A percentile compares a stretch with the other conserved stretches of the same genome.
Evolutionary conservation across 2,113 vertebrate species (phyloP).

Genomic region (Ptyas mucosa): DNA sequence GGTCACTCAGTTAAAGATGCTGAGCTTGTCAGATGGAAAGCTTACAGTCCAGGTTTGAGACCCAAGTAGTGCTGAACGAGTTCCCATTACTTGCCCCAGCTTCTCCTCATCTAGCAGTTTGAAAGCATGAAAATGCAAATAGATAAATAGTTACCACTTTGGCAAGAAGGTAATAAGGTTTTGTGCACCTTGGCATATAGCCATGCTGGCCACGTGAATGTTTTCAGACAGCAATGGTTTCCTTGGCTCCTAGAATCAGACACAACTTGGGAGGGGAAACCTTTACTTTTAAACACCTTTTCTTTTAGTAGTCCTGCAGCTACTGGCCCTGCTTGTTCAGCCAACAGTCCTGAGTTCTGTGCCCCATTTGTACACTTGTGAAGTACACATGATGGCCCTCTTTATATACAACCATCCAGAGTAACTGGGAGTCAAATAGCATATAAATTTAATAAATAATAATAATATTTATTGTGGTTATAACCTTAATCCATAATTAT

Average conservation of each 20-base stretch:
- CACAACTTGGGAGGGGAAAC: no score
- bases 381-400: not conserved
- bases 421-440: not conserved
- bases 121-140: no score
- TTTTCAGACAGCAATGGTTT: not conserved
- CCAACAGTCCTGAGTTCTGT: not conserved
- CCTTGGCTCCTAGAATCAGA: not conserved
- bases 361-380: not conserved
- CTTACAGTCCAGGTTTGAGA: no score
- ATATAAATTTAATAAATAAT: not conserved
- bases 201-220: not conserved
- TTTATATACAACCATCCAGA: not conserved
- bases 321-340: not conserved
- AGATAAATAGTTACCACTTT: no score
- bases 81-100: no score
- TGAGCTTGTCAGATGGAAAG: no score
- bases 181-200: not conserved
- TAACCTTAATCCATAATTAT: not conserved
- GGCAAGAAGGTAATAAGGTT: no score
- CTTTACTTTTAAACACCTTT: no score
- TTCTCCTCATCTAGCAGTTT: no score
- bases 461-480: not conserved
- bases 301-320: no score
- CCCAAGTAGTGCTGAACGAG: no score
- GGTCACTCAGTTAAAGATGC: no score